Conservation (phyloP, 2,888 invertebrate species). For the Cheilosia pagana region DNA sequence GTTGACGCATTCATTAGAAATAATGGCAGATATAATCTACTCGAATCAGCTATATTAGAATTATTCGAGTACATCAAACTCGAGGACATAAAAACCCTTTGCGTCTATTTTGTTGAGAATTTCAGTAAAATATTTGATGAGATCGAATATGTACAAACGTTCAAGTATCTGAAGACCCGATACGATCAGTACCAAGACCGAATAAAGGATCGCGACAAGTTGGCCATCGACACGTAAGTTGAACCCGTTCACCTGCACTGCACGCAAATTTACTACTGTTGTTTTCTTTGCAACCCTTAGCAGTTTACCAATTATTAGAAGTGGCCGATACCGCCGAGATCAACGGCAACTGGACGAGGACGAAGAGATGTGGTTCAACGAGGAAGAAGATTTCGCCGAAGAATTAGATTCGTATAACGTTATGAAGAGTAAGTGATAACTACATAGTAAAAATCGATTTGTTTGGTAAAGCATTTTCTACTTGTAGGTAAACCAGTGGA, state of each 20-base stretch:
- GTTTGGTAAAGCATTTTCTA: constrained; percentile 42
- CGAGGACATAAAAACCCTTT: constrained; percentile 95
- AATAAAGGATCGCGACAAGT: constrained; percentile 93
- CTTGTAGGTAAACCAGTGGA: constrained; percentile 76
- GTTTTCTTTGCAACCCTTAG: constrained; percentile 19
- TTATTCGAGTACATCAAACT: constrained; percentile 99
- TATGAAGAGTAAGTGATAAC: constrained; percentile 81
- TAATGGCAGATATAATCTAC: constrained; percentile 98
- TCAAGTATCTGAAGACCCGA: constrained; percentile 93
- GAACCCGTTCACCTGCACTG: not conserved
- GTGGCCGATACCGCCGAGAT: constrained; percentile 92
- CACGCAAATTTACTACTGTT: not conserved
- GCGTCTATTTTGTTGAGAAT: constrained; percentile 97
- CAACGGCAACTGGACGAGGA: constrained; percentile 97
- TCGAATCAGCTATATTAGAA: constrained; percentile 99
- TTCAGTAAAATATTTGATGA: constrained; percentile 97
- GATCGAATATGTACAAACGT: constrained; percentile 99
- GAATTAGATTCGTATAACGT: constrained; percentile 84
- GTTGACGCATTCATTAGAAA: constrained; percentile 98
- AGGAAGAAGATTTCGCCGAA: constrained; percentile 96
- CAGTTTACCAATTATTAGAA: constrained; percentile 87
- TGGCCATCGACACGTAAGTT: constrained; percentile 87
- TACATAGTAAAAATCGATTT: constrained; percentile 1
- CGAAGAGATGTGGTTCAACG: constrained; percentile 99
- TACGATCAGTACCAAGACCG: constrained; percentile 97